Percentiles rank a stretch among this genome's conserved stretches.
Conservation (phyloP, 2,888 invertebrate genomes). For the Camptogramma bilineatum region DNA sequence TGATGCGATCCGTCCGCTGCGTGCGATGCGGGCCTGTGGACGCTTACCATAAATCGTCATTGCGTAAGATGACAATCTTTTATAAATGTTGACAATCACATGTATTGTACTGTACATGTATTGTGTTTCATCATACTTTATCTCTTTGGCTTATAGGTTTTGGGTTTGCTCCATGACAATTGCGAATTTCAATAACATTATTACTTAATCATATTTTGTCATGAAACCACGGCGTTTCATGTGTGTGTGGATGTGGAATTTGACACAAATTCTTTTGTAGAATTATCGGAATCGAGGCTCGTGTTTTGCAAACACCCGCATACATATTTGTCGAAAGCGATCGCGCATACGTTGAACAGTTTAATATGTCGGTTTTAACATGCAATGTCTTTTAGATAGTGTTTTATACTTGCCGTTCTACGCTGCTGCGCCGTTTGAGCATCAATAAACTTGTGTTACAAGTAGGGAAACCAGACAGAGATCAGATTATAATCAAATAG, state of each 20-base stretch:
- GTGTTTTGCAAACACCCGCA: slow-evolving; percentile 42
- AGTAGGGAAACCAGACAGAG: slow-evolving; percentile 25
- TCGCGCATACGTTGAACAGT: slow-evolving; percentile 8
- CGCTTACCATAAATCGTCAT: too few species aligned
- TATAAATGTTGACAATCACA: slow-evolving; percentile 40
- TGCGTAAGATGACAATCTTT: slow-evolving; percentile 42
- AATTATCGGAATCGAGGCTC: slow-evolving; percentile 32
- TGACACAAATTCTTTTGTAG: slow-evolving; percentile 42
- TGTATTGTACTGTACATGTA: too few species aligned
- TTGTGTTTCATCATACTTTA: slow-evolving; percentile 42
- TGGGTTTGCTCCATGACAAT: slow-evolving; percentile 32
- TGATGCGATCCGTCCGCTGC: too few species aligned
- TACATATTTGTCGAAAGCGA: slow-evolving; percentile 32
- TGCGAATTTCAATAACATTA: slow-evolving; percentile 22
- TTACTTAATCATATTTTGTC: slow-evolving; percentile 28
- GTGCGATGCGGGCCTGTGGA: too few species aligned
- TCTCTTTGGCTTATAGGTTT: slow-evolving; percentile 37
- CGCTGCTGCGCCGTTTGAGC: slow-evolving; percentile 7
- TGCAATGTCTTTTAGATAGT: slow-evolving; percentile 23
- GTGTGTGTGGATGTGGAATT: slow-evolving; percentile 37
- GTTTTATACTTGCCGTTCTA: slow-evolving; percentile 17
- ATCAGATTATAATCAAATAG: slow-evolving; percentile 26
- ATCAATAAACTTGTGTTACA: slow-evolving; percentile 26
- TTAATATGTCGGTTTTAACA: slow-evolving; percentile 20
- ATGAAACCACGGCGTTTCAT: slow-evolving; percentile 3